Evolutionary conservation across 2,888 invertebrate species (phyloP).

Genomic region (Falcaria lacertinaria): DNA sequence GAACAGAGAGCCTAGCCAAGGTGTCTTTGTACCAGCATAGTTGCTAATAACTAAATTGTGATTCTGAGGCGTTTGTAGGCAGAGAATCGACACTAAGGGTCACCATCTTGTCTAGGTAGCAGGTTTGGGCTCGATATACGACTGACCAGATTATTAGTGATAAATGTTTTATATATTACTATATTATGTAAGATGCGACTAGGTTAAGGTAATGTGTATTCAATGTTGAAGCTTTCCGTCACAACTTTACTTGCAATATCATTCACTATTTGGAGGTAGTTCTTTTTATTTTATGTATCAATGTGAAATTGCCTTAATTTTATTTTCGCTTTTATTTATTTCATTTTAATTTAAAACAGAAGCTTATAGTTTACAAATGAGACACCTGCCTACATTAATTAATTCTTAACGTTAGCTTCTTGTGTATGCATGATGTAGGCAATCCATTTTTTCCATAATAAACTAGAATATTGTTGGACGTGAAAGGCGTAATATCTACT

Average conservation of each 20-base stretch:
- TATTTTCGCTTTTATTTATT: background rate
- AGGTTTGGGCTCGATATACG: constrained; percentile 48
- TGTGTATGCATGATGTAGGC: background rate
- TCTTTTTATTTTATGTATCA: background rate
- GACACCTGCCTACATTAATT: too few relatives aligned
- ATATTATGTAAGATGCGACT: constrained; percentile 45
- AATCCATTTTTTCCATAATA: background rate
- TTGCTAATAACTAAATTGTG: background rate
- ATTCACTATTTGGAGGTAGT: constrained; percentile 5
- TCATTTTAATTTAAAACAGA: background rate
- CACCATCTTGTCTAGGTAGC: background rate
- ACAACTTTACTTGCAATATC: constrained; percentile 40
- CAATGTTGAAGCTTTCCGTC: constrained; percentile 50
- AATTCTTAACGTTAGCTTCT: too few relatives aligned
- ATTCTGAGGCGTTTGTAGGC: too few relatives aligned
- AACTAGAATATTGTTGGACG: constrained; percentile 26
- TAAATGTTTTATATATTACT: constrained; percentile 63
- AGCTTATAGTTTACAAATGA: background rate
- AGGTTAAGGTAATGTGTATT: constrained; percentile 60
- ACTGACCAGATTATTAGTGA: constrained; percentile 67
- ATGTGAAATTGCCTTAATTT: background rate
- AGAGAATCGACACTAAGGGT: background rate
- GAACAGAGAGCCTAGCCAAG: constrained; percentile 28
- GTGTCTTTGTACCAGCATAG: background rate
- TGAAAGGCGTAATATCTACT: constrained; percentile 38